Base-by-base conservation (phyloP, 2,888 invertebrate species). In the Melikaiella ostensackeni region DNA sequence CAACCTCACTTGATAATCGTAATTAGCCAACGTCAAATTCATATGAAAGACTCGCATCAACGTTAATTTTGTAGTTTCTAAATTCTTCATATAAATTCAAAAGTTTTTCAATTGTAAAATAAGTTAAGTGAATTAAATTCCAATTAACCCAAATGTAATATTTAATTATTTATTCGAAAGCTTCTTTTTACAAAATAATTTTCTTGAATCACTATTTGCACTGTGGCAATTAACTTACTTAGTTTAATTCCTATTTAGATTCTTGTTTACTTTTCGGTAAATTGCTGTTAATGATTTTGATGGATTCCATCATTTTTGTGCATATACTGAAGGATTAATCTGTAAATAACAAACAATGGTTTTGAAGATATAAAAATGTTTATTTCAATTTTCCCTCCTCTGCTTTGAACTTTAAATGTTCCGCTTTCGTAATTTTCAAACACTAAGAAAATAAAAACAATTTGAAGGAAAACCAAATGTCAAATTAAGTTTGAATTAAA, bases 21-120 rank as follows among this genome's bases (percentile, higher is more conserved):
- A 70, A 70, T 70, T 33, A 70, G 24, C n/a, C 24, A 66, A 46
- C 30, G 27, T 70, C 50, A 70, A 27, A 64, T 38, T 24, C 64
- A 64, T 42, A 46, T 66, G 42, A 16, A 46, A 8, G 38, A 42
- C 64, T 24, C 64, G 5, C 8, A 21, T 55, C 55, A 42, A 42
- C 16, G 16, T 42, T 1, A 16, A 1, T 42, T 42, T 42, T 5
- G 42, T 42, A 16, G 13, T 8, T 66, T 66, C 19, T 38, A 7
- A 24, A 42, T 66, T 64, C 24, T 21, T 42, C 42, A 38, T 42
- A 16, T 24, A 16, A 13, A 63, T 35, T 66, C 16, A 42, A 42
- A 13, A 4, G 38, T 16, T 42, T 16, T 16, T 42, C 16, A 16
- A 1, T 42, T 42, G 19, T 66, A 19, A 27, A 66, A 19, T 50